Percentiles rank a stretch among this genome's conserved stretches.
Conservation (phyloP, 2,113 vertebrate genomes). For the Rhegmatorhina hoffmannsi region DNA sequence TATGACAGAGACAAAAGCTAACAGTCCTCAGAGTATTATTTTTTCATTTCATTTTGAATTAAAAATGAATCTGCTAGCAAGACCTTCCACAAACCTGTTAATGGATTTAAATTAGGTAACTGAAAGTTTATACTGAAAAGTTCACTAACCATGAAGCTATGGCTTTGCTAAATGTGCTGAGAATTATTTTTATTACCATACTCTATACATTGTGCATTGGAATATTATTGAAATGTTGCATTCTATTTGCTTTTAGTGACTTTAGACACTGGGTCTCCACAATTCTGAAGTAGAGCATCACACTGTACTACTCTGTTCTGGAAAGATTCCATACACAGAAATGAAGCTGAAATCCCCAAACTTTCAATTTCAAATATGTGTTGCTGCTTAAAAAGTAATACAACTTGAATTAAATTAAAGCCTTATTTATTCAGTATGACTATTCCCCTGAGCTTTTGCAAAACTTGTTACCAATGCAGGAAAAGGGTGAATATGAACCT, state of each 20-base stretch:
- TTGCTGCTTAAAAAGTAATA: neutral
- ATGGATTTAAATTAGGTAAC: neutral
- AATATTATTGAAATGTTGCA: neutral
- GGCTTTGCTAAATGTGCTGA: neutral
- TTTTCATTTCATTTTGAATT: conserved; percentile 13
- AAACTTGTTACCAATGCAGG: neutral
- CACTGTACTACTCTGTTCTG: neutral
- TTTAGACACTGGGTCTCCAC: neutral
- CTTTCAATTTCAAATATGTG: neutral
- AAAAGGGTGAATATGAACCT: neutral
- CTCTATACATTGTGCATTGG: neutral
- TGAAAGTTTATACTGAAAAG: neutral
- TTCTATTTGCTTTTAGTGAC: neutral
- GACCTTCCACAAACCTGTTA: neutral
- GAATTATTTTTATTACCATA: neutral
- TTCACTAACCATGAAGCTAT: neutral
- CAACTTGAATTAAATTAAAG: neutral
- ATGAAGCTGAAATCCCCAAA: neutral
- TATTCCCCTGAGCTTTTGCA: neutral
- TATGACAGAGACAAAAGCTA: neutral
- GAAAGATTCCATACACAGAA: neutral
- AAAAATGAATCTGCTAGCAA: neutral
- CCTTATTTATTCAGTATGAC: neutral
- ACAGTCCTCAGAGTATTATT: neutral
- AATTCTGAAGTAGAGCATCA: neutral